These are phyloP conservation scores for Morinoia aosen DNA, from an alignment of 2,888 invertebrate genomes.

Conservation along the genomic window DNA sequence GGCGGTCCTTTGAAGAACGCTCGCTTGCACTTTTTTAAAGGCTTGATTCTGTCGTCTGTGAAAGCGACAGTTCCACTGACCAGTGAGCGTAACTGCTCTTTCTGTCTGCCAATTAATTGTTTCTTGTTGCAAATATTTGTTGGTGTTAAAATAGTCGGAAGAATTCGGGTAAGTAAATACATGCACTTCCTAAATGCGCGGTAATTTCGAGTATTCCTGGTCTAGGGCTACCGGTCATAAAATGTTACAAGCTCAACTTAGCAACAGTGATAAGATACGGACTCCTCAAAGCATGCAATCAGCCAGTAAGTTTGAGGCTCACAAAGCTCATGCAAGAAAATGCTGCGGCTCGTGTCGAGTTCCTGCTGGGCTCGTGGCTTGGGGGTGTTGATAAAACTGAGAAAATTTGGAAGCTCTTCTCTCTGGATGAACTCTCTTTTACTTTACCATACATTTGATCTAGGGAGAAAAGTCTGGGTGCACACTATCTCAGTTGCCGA, in stretches of 20 bases:
- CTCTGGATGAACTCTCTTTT: not conserved
- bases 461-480: not conserved
- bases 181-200: not conserved
- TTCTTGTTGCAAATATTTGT: not conserved
- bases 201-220: not conserved
- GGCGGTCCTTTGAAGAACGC: not conserved
- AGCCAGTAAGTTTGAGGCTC: not conserved
- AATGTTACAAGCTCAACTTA: not conserved
- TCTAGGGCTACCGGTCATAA: not conserved
- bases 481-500: not conserved
- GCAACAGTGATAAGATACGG: not conserved
- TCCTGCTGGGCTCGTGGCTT: not conserved
- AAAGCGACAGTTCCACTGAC: not conserved
- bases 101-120: not conserved
- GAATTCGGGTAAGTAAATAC: not conserved
- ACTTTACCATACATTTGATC: not conserved
- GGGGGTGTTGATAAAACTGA: not conserved
- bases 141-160: not conserved
- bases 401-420: not conserved
- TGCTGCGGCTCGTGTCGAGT: not conserved
- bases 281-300: not conserved
- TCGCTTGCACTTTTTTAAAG: not conserved
- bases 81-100: not conserved
- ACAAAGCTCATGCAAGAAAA: not conserved
- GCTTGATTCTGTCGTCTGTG: not conserved